These are phyloP conservation scores for Metalampra italica DNA, from an alignment of 2,888 invertebrate genomes.

Conservation along the genomic window DNA sequence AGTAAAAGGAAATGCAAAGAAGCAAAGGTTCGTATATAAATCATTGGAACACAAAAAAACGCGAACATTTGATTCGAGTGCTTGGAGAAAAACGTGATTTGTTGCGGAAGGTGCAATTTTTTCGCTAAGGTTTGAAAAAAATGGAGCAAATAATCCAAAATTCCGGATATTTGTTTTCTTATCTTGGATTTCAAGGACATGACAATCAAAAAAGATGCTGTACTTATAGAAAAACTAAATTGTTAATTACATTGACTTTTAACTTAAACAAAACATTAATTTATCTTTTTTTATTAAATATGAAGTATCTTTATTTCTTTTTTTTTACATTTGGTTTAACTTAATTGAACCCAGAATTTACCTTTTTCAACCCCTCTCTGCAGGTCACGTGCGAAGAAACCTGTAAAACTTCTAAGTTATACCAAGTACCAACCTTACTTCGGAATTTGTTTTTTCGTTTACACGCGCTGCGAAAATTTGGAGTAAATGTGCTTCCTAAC, in stretches of 20 bases:
- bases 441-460: conserved; percentile 24
- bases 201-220: too few species aligned
- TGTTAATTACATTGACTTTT: too few species aligned
- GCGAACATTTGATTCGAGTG: conserved; percentile 27
- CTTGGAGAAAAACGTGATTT: conserved; percentile 25
- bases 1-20: conserved; percentile 34
- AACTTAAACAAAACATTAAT: too few species aligned
- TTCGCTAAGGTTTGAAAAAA: background rate
- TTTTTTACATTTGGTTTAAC: too few species aligned
- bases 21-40: conserved; percentile 41
- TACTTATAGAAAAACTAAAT: too few species aligned
- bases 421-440: conserved; percentile 15
- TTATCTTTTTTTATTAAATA: too few species aligned
- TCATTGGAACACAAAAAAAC: conserved; percentile 39
- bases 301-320: too few species aligned
- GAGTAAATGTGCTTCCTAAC: conserved; percentile 31
- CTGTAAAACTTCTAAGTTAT: conserved; percentile 32
- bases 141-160: background rate
- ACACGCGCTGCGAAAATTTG: conserved; percentile 25
- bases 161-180: too few species aligned
- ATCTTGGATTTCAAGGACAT: too few species aligned
- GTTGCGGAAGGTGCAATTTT: conserved; percentile 17
- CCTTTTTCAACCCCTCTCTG: conserved; percentile 6
- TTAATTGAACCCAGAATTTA: too few species aligned
- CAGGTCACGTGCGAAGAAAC: conserved; percentile 30